These are phyloP conservation scores for Athalia rosae DNA, from an alignment of 2,888 invertebrate species.

Conservation along the genomic window DNA sequence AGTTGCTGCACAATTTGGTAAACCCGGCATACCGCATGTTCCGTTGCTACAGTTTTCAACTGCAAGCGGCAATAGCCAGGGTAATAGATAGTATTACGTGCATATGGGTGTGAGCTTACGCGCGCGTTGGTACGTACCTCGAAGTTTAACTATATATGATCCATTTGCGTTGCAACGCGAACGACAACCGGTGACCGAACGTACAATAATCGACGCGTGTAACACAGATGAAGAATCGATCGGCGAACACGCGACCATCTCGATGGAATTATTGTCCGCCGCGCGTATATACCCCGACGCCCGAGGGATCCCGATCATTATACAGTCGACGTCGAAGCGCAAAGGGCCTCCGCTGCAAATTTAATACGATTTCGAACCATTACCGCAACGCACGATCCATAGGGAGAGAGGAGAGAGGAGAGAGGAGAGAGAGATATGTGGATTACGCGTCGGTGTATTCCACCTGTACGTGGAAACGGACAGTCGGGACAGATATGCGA, in stretches of 20 bases:
- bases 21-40: too few species aligned
- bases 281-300: not conserved
- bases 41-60: too few species aligned
- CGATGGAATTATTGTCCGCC: slow-evolving; percentile 26
- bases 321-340: slow-evolving; percentile 16
- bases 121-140: slow-evolving; percentile 6
- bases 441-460: too few species aligned
- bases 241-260: not conserved
- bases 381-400: slow-evolving; percentile 17
- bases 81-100: too few species aligned
- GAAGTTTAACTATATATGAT: not conserved
- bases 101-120: too few species aligned
- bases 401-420: not conserved
- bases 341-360: not conserved
- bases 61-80: too few species aligned
- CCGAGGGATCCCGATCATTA: slow-evolving; percentile 12
- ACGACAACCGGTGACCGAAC: slow-evolving; percentile 22
- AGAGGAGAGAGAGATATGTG: not conserved
- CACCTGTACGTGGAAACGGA: too few species aligned
- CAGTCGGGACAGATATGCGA: too few species aligned
- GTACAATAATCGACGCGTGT: not conserved
- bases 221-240: not conserved
- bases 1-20: too few species aligned
- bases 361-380: slow-evolving; percentile 21
- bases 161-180: slow-evolving; percentile 3